phyloP scores from a whole-genome alignment of 2,888 invertebrate species.

The Agriopis marginaria region DNA sequence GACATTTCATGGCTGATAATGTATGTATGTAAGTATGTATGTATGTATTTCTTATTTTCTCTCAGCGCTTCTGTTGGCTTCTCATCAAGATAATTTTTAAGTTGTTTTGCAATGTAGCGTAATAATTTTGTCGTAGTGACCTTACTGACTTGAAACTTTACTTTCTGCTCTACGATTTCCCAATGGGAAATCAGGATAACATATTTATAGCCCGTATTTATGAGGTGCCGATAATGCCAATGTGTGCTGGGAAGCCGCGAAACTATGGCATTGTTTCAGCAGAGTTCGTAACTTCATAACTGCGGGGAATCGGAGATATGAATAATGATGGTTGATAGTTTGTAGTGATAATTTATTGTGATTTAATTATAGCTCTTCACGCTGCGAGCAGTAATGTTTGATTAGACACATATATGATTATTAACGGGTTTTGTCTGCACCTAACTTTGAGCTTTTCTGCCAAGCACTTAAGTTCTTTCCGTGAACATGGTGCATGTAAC shows the following conservation, averaged over 20 bases:
- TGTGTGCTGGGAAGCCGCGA: conserved; percentile 8
- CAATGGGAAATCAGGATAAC: conserved; percentile 36
- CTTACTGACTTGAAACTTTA: conserved; percentile 15
- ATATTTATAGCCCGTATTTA: conserved; percentile 44
- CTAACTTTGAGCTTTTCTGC: too few relatives aligned
- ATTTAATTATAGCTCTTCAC: background rate
- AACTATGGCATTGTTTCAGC: conserved; percentile 21
- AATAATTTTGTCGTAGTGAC: background rate
- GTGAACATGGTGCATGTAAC: too few relatives aligned
- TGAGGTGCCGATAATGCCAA: conserved; percentile 36
- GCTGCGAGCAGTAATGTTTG: background rate
- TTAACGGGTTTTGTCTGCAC: too few relatives aligned
- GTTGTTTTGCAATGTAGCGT: background rate
- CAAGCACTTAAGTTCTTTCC: too few relatives aligned
- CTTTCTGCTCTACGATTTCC: conserved; percentile 24
- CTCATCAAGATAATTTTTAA: background rate
- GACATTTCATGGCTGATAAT: too few relatives aligned
- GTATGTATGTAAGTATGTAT: too few relatives aligned
- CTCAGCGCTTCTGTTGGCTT: too few relatives aligned
- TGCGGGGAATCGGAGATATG: background rate
- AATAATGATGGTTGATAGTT: background rate
- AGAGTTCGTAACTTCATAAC: conserved; percentile 3
- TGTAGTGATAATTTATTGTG: background rate
- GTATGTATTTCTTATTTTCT: too few relatives aligned
- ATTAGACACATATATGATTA: too few relatives aligned